Evolutionary conservation across 2,888 invertebrate genomes (phyloP).

Genomic region (Blastobasis adustella): DNA sequence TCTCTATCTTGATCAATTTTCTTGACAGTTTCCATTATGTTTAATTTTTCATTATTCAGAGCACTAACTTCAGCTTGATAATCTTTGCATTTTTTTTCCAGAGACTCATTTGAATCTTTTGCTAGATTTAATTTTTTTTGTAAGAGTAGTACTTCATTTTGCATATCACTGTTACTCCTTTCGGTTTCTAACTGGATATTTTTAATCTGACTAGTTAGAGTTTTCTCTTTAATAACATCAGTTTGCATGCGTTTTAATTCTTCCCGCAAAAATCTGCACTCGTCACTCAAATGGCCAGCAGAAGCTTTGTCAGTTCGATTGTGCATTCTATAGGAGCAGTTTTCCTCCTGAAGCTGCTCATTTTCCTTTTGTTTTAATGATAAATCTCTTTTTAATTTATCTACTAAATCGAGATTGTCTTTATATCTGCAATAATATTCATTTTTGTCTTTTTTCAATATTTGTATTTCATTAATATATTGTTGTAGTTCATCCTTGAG

Average conservation of each 20-base stretch:
- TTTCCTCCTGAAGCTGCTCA: conserved; percentile 61
- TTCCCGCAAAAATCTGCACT: conserved; percentile 58
- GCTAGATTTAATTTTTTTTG: conserved; percentile 78
- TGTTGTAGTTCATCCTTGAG: conserved; percentile 45
- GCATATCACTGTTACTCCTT: conserved; percentile 79
- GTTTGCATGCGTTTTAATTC: conserved; percentile 63
- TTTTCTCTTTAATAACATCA: conserved; percentile 66
- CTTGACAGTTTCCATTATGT: conserved; percentile 76
- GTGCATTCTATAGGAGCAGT: conserved; percentile 61
- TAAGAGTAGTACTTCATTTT: conserved; percentile 77
- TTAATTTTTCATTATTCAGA: conserved; percentile 78
- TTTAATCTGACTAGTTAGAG: conserved; percentile 72
- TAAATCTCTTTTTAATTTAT: conserved; percentile 59
- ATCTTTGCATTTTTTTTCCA: conserved; percentile 76
- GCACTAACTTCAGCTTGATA: conserved; percentile 75
- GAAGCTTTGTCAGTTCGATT: conserved; percentile 60
- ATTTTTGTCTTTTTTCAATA: conserved; percentile 54
- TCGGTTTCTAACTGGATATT: conserved; percentile 86
- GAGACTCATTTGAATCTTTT: conserved; percentile 70
- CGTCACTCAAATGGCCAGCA: conserved; percentile 55
- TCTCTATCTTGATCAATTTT: conserved; percentile 84
- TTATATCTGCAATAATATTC: conserved; percentile 55
- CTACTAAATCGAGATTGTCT: conserved; percentile 47
- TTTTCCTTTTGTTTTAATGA: conserved; percentile 55
- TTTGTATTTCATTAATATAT: conserved; percentile 41